Evolutionary conservation across 2,797 vertebrate species (phyloP).

Genomic region (Sciurus carolinensis): DNA sequence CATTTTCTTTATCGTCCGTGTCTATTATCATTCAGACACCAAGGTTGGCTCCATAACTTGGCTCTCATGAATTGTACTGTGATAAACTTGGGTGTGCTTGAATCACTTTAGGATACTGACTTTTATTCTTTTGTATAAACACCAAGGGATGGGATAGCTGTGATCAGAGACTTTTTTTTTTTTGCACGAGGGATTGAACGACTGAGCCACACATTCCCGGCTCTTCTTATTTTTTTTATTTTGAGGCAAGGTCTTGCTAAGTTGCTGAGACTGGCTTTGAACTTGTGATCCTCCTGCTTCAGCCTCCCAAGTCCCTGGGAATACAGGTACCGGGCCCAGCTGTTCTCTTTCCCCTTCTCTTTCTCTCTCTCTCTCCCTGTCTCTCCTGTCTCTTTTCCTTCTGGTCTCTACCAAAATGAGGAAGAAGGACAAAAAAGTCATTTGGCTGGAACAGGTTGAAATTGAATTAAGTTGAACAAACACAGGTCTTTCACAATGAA

Average conservation of each 20-base stretch:
- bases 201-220: no score
- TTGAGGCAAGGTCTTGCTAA: no score
- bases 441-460: slow-evolving; percentile 80
- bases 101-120: neutral
- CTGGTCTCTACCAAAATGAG: slow-evolving; percentile 8
- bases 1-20: neutral
- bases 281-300: no score
- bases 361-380: no score
- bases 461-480: slow-evolving; percentile 82
- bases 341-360: no score
- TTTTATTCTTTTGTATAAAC: neutral
- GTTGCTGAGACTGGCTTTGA: no score
- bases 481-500: slow-evolving; percentile 82
- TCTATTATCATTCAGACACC: neutral
- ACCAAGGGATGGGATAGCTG: neutral
- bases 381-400: neutral
- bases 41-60: neutral
- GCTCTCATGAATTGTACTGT: neutral
- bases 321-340: no score
- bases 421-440: slow-evolving; percentile 65
- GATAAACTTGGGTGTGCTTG: neutral
- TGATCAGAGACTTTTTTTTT: neutral
- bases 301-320: no score
- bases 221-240: no score
- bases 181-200: no score